A percentile compares a stretch with the other conserved stretches of the same genome.
Evolutionary conservation across 2,888 invertebrate genomes (phyloP).

Genomic region (Drosophila kuntzei): DNA sequence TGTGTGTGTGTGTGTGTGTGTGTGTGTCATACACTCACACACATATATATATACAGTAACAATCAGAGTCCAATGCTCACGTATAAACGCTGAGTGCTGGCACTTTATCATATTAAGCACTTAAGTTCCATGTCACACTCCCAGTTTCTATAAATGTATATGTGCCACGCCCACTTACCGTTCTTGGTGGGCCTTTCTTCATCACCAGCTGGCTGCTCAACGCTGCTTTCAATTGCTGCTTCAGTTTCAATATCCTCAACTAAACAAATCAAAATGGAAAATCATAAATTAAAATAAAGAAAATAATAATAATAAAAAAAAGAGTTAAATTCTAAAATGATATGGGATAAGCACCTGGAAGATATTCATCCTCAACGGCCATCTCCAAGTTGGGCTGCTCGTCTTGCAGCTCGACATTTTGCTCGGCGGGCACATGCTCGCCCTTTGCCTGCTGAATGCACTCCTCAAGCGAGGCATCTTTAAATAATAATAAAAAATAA

Average conservation of each 20-base stretch:
- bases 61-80: conserved; percentile 27
- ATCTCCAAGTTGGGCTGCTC: conserved; percentile 76
- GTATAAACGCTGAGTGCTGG: conserved; percentile 60
- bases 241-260: conserved; percentile 73
- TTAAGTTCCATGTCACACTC: conserved; percentile 72
- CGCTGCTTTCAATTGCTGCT: conserved; percentile 58
- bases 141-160: neutral
- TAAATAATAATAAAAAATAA: conserved; percentile 15
- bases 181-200: conserved; percentile 72
- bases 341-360: conserved; percentile 72
- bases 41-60: conserved; percentile 16
- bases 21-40: conserved; percentile 19
- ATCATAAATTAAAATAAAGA: conserved; percentile 39
- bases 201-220: conserved; percentile 64
- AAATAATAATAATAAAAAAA: conserved; percentile 19
- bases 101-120: conserved; percentile 82
- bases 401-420: conserved; percentile 84
- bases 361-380: conserved; percentile 68
- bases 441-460: conserved; percentile 87
- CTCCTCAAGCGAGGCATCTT: conserved; percentile 89
- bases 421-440: conserved; percentile 85
- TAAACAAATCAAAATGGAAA: conserved; percentile 51
- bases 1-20: conserved; percentile 23
- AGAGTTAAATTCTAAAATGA: conserved; percentile 7
- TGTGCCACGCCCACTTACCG: conserved; percentile 77